Evolutionary conservation across 2,797 vertebrate species (phyloP), one percentile per base, ranked within the genome.

Genomic region (Muscicapa comitata): DNA sequence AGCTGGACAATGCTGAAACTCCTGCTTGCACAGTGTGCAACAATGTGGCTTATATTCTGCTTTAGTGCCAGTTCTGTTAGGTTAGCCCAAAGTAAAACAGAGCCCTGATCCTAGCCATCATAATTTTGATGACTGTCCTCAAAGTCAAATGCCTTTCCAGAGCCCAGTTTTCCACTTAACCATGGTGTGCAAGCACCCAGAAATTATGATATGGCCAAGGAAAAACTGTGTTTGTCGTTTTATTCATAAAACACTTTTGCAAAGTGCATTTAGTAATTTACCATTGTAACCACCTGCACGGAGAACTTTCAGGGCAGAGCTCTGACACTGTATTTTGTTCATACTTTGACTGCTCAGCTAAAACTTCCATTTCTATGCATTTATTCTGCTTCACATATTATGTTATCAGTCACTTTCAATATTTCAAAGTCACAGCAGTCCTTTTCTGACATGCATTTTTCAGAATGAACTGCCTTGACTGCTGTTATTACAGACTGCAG

Each of bases 391-490:
- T 97, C 94, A 68, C 94, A 95, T 95, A 93, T 98, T 97, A 97
- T 97, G 97, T 97, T 98, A 97, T 97, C 98, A 97, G 97, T 97
- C 97, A 97, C 95, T 98, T 97, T 79, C 95, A 97, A 97, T 98
- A 98, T 97, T 97, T 98, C 97, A 96, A 97, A 98, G 97, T 96
- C 97, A 96, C 96, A 97, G 97, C 96, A 97, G 95, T 96, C 93
- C 87, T 95, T 95, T 97, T 95, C 95, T 98, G 97, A 97, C 95
- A 97, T 87, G 91, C 74, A 88, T 98, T 98, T 98, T 94, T 97
- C 97, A 97, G 96, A 97, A 97, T 91, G 94, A 97, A 95, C 97
- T 96, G 92, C 79, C 95, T 91, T 98, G 97, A 97, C 98, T 97
- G 96, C 94, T 97, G 81, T 97, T 97, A 97, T 98, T 98, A 95